Base-by-base conservation (phyloP, 1,140 invertebrate genomes). In the Euwallacea similis region DNA sequence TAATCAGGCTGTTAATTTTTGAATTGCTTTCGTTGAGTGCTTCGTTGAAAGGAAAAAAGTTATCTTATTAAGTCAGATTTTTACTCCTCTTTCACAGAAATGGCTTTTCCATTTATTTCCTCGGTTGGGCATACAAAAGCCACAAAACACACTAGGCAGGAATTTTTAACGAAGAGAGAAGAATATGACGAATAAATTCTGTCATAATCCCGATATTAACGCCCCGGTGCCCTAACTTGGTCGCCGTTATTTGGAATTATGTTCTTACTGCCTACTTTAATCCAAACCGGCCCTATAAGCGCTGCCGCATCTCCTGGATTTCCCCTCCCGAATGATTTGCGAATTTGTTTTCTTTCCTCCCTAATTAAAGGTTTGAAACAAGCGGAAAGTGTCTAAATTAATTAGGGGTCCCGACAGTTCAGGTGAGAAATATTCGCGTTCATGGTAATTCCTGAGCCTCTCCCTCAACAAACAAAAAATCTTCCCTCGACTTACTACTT, bases 241-340 rank as follows among this genome's bases (percentile, higher is more conserved):
- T 9, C 43, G 44, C 62, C 16, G 50, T 65, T 65, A 65, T 65
- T 65, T 54, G 16, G 46, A 54, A 50, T 65, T 65, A 65, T 65
- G 62, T 65, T 65, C 50, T 54, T 54, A 65, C 50, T 65, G 62
- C 62, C 46, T 65, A 65, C 62, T 65, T 54, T 65, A 65, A 65
- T 65, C 62, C 62, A 54, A 21, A 61, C 46, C 62, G 16, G 62
- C 46, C 62, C 9, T 33, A 33, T 65, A 33, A 33, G 21, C 21
- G 21, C 21, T 33, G 21, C 21, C 21, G 21, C 21, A 33, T 33
- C 50, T 7, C 50, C 50, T 33, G 62, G 62, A 65, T 65, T 65
- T 33, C 42, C 59, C 59, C 16, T n/a, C 59, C 7, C 21, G 42
- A 61, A 61, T 61, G 59, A 61, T 61, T 61, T 61, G 59, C 59